Evolutionary conservation across 30 jellyfish, hydroid and myxozoan genomes (phyloP), one percentile per base, ranked within the genome.

Genomic region (Hydra vulgaris): DNA sequence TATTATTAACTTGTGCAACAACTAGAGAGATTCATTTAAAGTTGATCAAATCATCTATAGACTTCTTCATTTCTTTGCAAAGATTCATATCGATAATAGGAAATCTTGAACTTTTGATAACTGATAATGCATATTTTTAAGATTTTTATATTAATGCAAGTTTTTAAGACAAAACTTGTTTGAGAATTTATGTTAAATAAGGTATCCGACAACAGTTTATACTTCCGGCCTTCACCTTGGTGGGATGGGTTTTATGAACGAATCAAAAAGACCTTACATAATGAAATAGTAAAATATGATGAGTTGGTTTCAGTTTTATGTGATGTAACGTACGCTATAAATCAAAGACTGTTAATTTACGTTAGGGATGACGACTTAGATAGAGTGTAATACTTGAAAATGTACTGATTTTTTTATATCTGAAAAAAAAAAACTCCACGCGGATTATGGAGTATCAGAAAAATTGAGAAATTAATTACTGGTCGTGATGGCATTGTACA

Each of bases 1-100:
- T 73, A 40, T 70, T 75, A 73, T 82, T 87, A 70, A 79, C 79
- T 27, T 82, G 95, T 87, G 76, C 83, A 21, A 17, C 78, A 19
- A 79, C 82, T 53, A 75, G 88, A 1, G 95, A 85, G 19, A 17
- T 79, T 7, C 96, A 88, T 54, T 54, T 88, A 16, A 95, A 88
- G 70, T 56, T 88, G 25, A 87, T n/a, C 72, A 18, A 86, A 85
- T 0, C 90, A 88, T 26, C 67, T 83, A 15, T 23, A 80, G 17
- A 88, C 82, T 0, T 25, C 12, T 16, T 21, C 83, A 8, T 88
- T 82, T 69, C 84, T 27, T 76, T 82, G 17, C 72, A 82, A 24
- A 72, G 93, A 25, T 87, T 87, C 79, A 8, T 53, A 18, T 70
- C 84, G n/a, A n/a, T n/a, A n/a, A n/a, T n/a, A n/a, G n/a, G n/a